phyloP scores from a whole-genome alignment of 2,797 vertebrate species.

The Lindbergichthys nudifrons region DNA sequence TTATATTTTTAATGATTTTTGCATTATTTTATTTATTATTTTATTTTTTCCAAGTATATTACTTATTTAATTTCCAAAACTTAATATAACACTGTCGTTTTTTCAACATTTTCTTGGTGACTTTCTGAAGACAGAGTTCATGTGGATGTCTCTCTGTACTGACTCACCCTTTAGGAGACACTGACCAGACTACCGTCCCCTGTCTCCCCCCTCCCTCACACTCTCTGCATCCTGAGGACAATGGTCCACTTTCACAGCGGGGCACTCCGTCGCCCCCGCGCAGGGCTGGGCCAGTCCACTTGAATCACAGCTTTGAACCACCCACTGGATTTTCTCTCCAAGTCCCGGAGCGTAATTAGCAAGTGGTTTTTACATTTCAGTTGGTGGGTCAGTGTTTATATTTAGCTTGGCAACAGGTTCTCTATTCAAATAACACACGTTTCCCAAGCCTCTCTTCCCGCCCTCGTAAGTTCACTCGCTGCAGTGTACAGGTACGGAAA shows the following conservation, averaged over 20 bases:
- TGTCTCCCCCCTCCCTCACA: conserved; percentile 26
- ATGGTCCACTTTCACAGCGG: conserved; percentile 74
- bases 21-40: too few species aligned
- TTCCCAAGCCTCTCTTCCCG: conserved; percentile 70
- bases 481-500: conserved; percentile 76
- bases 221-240: conserved; percentile 62
- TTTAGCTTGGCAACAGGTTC: conserved; percentile 77
- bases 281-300: conserved; percentile 65
- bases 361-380: conserved; percentile 72
- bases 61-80: too few species aligned
- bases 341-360: conserved; percentile 74
- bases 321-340: conserved; percentile 75
- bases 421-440: conserved; percentile 73
- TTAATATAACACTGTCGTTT: too few species aligned
- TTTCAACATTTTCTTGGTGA: neutral
- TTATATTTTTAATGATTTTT: too few species aligned
- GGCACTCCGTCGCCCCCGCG: conserved; percentile 69
- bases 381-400: conserved; percentile 75
- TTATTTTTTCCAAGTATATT: too few species aligned
- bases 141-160: neutral
- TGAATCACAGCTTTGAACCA: conserved; percentile 82
- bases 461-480: conserved; percentile 47
- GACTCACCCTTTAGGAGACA: conserved; percentile 49
- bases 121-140: neutral
- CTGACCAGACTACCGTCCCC: conserved; percentile 42